These are phyloP conservation scores for Cheilosia soror DNA, from an alignment of 2,888 invertebrate species.

Conservation along the genomic window DNA sequence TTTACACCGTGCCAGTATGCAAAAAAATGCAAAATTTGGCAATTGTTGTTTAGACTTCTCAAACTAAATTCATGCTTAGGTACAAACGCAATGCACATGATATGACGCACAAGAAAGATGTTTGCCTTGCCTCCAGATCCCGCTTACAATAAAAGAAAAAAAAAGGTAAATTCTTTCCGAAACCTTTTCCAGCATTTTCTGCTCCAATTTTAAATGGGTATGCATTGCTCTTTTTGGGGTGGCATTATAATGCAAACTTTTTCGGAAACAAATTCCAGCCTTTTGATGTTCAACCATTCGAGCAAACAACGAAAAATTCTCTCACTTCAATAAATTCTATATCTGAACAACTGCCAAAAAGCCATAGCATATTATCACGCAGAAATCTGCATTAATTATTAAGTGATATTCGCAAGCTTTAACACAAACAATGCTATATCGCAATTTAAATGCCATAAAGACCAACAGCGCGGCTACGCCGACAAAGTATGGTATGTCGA, in stretches of 20 bases:
- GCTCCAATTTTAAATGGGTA: neutral
- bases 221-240: neutral
- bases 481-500: constrained; percentile 32
- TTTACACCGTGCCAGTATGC: too few species aligned
- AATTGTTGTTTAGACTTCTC: too few species aligned
- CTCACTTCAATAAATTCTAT: constrained; percentile 1
- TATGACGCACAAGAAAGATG: too few species aligned
- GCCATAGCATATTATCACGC: constrained; percentile 29
- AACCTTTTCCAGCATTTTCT: neutral
- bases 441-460: constrained; percentile 60
- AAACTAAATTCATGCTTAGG: too few species aligned
- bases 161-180: neutral
- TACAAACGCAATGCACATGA: too few species aligned
- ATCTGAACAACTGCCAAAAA: constrained; percentile 19
- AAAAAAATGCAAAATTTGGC: too few species aligned
- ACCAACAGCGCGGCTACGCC: constrained; percentile 41
- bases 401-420: constrained; percentile 49
- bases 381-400: constrained; percentile 67
- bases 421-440: constrained; percentile 36
- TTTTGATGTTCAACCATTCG: constrained; percentile 23
- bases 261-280: neutral
- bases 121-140: too few species aligned
- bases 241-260: constrained; percentile 1
- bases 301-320: constrained; percentile 11
- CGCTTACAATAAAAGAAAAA: too few species aligned